Base-by-base conservation (phyloP, 35 echinoderm and acorn worm genomes). In the Heliocidaris tuberculata region DNA sequence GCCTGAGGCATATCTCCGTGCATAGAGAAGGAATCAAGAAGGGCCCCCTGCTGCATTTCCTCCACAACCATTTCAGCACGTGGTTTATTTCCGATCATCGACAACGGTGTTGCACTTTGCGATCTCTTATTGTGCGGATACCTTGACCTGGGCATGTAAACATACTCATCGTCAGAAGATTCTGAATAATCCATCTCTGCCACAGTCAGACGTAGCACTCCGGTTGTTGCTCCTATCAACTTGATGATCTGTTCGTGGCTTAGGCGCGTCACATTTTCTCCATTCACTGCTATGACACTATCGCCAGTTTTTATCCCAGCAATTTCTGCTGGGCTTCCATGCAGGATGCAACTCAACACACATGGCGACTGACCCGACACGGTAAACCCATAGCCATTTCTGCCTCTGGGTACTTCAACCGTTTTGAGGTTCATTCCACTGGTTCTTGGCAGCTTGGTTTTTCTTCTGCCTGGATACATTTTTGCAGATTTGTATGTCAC, bases 161-260 rank as follows among this genome's bases (percentile, higher is more conserved):
- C 87, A 95, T 94, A 97, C 31, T 99, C 98, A 3, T 99, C 98
- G 86, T 99, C 98, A 47, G 98, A 99, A 31, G 96, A 96, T 32
- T 97, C 98, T 21, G 95, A 95, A 49, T 61, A 50, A 24, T 95
- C 95, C 52, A 96, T 31, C 86, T 97, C 97, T 47, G 98, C 98
- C 30, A 99, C 97, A 13, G 98, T 99, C 86, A 99, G 92, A 60
- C 98, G 88, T 24, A 99, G 94, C 24, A 99, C 97, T 27, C 96
- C 96, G 4, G 95, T 96, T 7, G 98, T 96, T 59, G 94, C 90
- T 30, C 98, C 98, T 92, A 99, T 99, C 27, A 97, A 71, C 94
- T 99, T 99, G 49, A 99, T 97, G 59, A 99, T 95, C 88, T 99
- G 97, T 78, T 99, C 98, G 85, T 99, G 98, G 31, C 95, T 95